Conservation (phyloP, 2,797 vertebrate species). For the Lerista edwardsae region DNA sequence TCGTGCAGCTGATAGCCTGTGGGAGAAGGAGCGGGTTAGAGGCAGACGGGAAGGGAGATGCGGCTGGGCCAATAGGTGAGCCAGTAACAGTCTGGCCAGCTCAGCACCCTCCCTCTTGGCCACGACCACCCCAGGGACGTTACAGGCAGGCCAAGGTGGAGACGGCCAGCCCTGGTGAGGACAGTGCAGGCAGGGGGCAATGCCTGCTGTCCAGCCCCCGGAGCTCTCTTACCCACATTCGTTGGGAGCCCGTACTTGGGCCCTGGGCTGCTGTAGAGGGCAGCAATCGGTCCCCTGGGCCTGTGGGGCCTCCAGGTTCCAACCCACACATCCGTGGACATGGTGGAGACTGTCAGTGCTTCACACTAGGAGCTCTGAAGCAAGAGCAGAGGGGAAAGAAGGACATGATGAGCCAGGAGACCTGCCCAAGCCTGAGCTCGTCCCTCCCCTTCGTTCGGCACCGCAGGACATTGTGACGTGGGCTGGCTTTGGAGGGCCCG, state of each 20-base stretch:
- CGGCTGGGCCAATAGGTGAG: neutral
- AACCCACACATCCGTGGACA: slow-evolving; percentile 81
- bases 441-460: too few relatives aligned
- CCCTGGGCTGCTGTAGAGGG: slow-evolving; percentile 84
- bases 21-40: neutral
- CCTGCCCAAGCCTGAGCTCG: too few relatives aligned
- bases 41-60: neutral
- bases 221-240: slow-evolving; percentile 78
- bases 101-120: too few relatives aligned
- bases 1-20: slow-evolving; percentile 78
- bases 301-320: slow-evolving; percentile 89
- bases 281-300: slow-evolving; percentile 88
- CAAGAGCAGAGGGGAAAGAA: neutral
- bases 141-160: too few relatives aligned
- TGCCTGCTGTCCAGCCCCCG: accelerated
- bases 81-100: accelerated
- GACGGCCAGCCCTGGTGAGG: neutral
- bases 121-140: neutral
- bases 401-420: too few relatives aligned
- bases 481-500: too few relatives aligned
- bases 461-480: too few relatives aligned
- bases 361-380: neutral
- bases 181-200: too few relatives aligned
- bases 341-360: slow-evolving; percentile 35
- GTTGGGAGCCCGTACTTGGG: slow-evolving; percentile 89